These are phyloP conservation scores for Pammene fasciana DNA, from an alignment of 2,888 invertebrate species.

Conservation along the genomic window DNA sequence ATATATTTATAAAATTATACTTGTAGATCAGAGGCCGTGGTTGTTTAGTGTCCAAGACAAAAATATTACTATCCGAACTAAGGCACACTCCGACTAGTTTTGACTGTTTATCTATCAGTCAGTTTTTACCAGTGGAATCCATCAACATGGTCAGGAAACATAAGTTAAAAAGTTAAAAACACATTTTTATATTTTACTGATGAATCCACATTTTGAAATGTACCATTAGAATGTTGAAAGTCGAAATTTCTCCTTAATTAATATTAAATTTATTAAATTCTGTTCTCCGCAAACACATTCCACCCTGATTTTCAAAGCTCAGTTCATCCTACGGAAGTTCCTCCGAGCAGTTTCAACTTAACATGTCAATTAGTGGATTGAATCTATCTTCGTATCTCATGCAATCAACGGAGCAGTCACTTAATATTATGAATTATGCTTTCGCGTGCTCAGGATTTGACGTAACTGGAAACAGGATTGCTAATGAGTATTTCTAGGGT, in stretches of 20 bases:
- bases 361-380: constrained; percentile 42
- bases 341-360: constrained; percentile 33
- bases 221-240: neutral
- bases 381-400: constrained; percentile 67
- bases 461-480: constrained; percentile 55
- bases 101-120: too few relatives aligned
- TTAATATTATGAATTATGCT: constrained; percentile 71
- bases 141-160: too few relatives aligned
- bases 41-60: too few relatives aligned
- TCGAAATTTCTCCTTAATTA: neutral
- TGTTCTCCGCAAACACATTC: constrained; percentile 2
- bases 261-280: constrained; percentile 18
- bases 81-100: too few relatives aligned
- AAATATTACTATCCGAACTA: too few relatives aligned
- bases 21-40: too few relatives aligned
- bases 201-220: too few relatives aligned
- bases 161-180: too few relatives aligned
- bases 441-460: constrained; percentile 71
- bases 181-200: too few relatives aligned
- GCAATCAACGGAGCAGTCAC: constrained; percentile 58
- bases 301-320: constrained; percentile 12
- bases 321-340: constrained; percentile 22
- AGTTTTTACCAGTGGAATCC: too few relatives aligned
- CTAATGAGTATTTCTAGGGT: constrained; percentile 9
- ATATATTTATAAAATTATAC: too few relatives aligned